Evolutionary conservation across 2,888 invertebrate genomes (phyloP).

Genomic region (Torymus texanus): DNA sequence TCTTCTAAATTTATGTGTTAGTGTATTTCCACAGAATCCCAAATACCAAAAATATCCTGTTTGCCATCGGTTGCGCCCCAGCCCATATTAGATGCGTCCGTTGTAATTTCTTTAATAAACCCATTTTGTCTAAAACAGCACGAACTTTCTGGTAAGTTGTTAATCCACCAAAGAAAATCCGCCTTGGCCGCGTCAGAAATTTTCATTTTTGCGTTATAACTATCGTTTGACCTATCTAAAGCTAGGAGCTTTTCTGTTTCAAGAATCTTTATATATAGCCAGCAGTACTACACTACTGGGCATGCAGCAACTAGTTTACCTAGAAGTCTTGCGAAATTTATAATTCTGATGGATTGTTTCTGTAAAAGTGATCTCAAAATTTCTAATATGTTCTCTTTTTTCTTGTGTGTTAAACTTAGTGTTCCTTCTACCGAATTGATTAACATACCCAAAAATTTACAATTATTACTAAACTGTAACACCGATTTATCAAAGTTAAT

Average conservation of each 20-base stretch:
- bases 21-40: too few relatives aligned
- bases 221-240: not conserved
- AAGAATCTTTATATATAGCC: not conserved
- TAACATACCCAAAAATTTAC: not conserved
- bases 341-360: not conserved
- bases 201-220: not conserved
- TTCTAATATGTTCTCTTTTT: not conserved
- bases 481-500: slow-evolving; percentile 14
- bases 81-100: not conserved
- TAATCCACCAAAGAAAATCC: not conserved
- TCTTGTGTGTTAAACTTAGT: not conserved
- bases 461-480: not conserved
- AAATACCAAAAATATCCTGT: too few relatives aligned
- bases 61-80: not conserved
- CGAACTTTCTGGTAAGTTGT: not conserved
- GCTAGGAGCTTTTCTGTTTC: slow-evolving; percentile 1
- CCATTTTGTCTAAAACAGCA: not conserved
- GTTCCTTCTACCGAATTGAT: not conserved
- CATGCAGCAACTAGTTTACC: slow-evolving; percentile 13
- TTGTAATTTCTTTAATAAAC: not conserved
- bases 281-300: not conserved
- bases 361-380: not conserved
- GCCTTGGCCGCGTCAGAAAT: not conserved
- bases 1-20: slow-evolving; percentile 26
- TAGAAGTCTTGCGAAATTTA: not conserved